Percentiles rank a stretch among this genome's conserved stretches.
Evolutionary conservation across 37 sponge, comb jelly and placozoan genomes (phyloP).

Genomic region (Mnemiopsis leidyi): DNA sequence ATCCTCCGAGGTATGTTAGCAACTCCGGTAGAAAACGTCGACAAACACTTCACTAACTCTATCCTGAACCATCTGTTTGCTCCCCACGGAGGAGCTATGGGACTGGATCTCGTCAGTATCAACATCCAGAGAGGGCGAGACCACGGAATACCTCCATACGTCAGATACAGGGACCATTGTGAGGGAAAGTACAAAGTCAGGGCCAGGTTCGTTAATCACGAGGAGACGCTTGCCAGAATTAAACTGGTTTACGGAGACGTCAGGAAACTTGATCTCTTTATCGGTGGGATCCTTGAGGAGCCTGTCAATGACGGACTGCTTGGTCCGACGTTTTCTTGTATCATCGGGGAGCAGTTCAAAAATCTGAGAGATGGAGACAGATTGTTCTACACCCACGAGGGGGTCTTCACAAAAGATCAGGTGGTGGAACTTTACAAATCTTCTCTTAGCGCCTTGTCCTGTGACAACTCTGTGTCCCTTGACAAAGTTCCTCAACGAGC

Average conservation of each 20-base stretch:
- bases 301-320: conserved; percentile 70
- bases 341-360: conserved; percentile 77
- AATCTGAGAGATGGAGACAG: conserved; percentile 82
- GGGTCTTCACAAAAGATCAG: conserved; percentile 76
- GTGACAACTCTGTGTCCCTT: conserved; percentile 72
- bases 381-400: conserved; percentile 75
- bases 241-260: neutral
- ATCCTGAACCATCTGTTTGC: neutral
- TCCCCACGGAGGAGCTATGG: neutral
- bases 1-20: conserved; percentile 8
- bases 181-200: conserved; percentile 15
- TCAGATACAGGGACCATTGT: conserved; percentile 14
- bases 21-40: neutral
- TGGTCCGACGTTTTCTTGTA: conserved; percentile 90
- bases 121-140: conserved; percentile 53
- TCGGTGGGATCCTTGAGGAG: conserved; percentile 81
- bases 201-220: neutral
- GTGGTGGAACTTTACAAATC: conserved; percentile 62
- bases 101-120: conserved; percentile 32
- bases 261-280: conserved; percentile 73
- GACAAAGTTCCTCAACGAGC: conserved; percentile 16
- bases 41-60: conserved; percentile 20
- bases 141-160: conserved; percentile 32
- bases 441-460: conserved; percentile 75
- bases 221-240: neutral